A percentile compares a stretch with the other conserved stretches of the same genome.
Evolutionary conservation across 1,140 invertebrate species (phyloP).

Genomic region (Zaprionus taronus): DNA sequence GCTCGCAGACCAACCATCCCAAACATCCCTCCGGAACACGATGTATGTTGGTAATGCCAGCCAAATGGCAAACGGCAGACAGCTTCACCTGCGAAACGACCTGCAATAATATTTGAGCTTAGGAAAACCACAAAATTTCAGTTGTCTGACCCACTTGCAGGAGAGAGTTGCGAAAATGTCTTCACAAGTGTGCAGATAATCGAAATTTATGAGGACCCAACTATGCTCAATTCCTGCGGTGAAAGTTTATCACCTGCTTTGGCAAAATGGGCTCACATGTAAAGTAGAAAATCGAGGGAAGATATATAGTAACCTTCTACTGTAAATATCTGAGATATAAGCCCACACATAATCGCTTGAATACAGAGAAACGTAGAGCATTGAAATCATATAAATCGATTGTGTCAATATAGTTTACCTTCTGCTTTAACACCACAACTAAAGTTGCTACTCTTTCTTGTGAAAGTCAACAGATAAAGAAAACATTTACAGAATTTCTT

Average conservation of each 20-base stretch:
- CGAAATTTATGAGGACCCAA: conserved; percentile 16
- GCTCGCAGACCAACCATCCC: not conserved
- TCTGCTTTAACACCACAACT: not conserved
- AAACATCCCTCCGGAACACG: no score
- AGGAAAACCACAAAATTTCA: conserved; percentile 19
- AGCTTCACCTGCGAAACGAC: conserved; percentile 2
- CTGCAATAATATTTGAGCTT: conserved; percentile 20
- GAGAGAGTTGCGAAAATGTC: conserved; percentile 2
- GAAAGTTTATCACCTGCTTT: conserved; percentile 9
- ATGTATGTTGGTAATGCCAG: not conserved
- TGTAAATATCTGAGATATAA: not conserved
- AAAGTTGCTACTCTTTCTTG: not conserved
- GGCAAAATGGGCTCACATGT: not conserved
- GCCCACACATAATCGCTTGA: no score
- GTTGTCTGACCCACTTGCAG: conserved; percentile 11
- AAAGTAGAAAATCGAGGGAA: not conserved
- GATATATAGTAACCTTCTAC: not conserved
- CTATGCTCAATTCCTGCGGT: conserved; percentile 13
- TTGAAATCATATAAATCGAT: not conserved
- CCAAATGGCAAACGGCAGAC: conserved; percentile 4
- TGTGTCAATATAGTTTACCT: not conserved
- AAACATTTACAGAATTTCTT: not conserved
- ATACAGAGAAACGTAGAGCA: not conserved
- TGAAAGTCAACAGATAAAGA: not conserved
- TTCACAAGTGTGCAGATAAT: conserved; percentile 17